Evolutionary conservation across 2,888 invertebrate species (phyloP).

Genomic region (Hoplodrina blanda): DNA sequence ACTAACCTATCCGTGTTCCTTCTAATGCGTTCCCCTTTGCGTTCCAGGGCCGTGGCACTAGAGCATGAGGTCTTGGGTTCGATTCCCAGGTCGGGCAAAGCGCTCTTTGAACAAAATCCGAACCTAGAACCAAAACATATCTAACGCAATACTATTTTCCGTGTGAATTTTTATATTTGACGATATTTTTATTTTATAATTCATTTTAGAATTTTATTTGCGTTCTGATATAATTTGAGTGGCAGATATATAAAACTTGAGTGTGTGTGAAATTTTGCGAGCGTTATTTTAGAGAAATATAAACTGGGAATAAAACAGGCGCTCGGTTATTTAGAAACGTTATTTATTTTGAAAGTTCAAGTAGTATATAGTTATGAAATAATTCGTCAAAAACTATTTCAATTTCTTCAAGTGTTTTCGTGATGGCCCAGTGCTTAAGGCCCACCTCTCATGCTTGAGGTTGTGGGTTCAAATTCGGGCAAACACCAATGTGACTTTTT

Average conservation of each 20-base stretch:
- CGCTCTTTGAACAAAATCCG: too few species aligned
- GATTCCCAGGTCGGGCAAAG: too few species aligned
- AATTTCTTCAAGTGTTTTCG: too few species aligned
- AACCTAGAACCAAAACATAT: neutral
- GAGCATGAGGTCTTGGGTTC: too few species aligned
- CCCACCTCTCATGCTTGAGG: too few species aligned
- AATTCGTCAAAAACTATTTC: too few species aligned
- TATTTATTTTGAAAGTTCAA: neutral
- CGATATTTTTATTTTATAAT: conserved; percentile 25
- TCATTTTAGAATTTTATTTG: conserved; percentile 33
- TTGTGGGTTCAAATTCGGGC: too few species aligned
- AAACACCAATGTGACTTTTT: too few species aligned
- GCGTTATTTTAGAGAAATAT: conserved; percentile 14
- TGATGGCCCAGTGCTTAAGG: too few species aligned
- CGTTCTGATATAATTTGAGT: conserved; percentile 9
- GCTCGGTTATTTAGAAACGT: conserved; percentile 11
- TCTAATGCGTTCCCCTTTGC: too few species aligned
- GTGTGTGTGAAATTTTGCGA: conserved; percentile 14
- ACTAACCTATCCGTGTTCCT: too few species aligned
- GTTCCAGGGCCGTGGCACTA: too few species aligned
- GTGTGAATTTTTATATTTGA: neutral
- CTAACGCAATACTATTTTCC: neutral
- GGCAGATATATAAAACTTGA: conserved; percentile 27
- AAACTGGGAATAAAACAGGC: neutral
- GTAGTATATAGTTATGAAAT: neutral